Conservation (phyloP, 2,113 vertebrate genomes). For the Odobenus rosmarus region DNA sequence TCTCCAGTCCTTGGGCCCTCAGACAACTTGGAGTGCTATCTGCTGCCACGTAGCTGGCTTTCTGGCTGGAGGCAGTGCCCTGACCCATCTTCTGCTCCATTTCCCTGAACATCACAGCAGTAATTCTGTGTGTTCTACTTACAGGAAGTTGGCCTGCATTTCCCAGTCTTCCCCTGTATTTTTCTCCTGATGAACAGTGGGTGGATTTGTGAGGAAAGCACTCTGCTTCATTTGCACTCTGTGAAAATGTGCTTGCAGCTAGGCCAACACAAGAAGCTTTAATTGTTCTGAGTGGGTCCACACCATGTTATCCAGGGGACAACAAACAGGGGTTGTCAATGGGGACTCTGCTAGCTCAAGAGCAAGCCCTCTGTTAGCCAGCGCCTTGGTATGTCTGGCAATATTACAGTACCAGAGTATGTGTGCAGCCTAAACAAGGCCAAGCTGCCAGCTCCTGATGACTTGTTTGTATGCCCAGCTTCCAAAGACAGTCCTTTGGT, state of each 20-base stretch:
- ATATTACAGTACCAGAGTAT: background rate
- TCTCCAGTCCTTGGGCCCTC: background rate
- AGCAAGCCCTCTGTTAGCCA: background rate
- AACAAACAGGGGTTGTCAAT: background rate
- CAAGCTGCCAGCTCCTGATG: rapidly evolving
- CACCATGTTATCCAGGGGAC: background rate
- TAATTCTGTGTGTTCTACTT: background rate
- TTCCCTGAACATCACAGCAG: background rate
- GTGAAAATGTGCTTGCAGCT: background rate
- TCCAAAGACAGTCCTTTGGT: background rate
- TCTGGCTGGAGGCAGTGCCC: background rate
- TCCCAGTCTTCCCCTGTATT: background rate
- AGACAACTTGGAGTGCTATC: background rate
- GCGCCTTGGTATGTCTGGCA: rapidly evolving
- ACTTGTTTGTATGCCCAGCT: background rate
- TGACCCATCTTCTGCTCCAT: conserved; percentile 41
- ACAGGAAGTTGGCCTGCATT: background rate
- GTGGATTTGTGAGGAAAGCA: background rate
- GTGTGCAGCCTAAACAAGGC: rapidly evolving
- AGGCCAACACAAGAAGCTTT: background rate
- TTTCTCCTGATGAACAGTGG: conserved; percentile 3
- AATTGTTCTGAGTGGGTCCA: background rate
- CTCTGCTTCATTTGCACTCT: background rate
- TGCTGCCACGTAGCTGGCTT: rapidly evolving
- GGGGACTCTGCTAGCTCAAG: background rate